phyloP scores from a whole-genome alignment of 1,140 invertebrate genomes.

The Proales similis region DNA sequence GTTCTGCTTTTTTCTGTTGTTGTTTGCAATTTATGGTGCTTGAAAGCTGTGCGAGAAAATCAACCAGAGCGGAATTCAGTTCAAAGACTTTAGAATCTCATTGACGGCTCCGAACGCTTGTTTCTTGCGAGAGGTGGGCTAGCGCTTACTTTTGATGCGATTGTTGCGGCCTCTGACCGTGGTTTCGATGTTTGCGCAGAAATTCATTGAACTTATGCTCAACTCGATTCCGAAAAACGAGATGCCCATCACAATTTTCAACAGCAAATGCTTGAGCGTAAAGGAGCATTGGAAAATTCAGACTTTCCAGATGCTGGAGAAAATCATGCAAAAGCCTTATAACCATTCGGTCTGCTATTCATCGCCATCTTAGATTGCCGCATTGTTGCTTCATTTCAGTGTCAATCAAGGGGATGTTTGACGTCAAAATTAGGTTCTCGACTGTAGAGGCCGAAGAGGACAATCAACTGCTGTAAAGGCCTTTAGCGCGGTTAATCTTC shows the following conservation, averaged over 20 bases:
- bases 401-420: slow-evolving; percentile 29
- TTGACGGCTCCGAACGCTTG: slow-evolving; percentile 16
- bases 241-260: slow-evolving; percentile 9
- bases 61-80: slow-evolving; percentile 31
- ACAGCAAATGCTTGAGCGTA: slow-evolving; percentile 17
- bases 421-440: slow-evolving; percentile 35
- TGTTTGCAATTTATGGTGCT: neutral
- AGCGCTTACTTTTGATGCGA: neutral
- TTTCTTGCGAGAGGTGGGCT: slow-evolving; percentile 24
- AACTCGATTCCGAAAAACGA: slow-evolving; percentile 28
- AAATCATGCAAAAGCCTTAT: slow-evolving; percentile 32
- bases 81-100: slow-evolving; percentile 32
- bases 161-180: neutral
- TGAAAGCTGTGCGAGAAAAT: slow-evolving; percentile 17
- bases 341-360: neutral
- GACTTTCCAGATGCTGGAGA: slow-evolving; percentile 26
- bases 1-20: neutral
- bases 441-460: slow-evolving; percentile 1
- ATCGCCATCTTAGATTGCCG: neutral
- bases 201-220: slow-evolving; percentile 28
- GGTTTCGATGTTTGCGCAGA: neutral
- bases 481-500: neutral
- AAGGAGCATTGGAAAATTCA: slow-evolving; percentile 36
- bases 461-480: slow-evolving; percentile 5
- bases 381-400: slow-evolving; percentile 1